Percentiles rank a stretch among this genome's conserved stretches.
Conservation (phyloP, 2,113 vertebrate genomes). For the Lagopus leucura region DNA sequence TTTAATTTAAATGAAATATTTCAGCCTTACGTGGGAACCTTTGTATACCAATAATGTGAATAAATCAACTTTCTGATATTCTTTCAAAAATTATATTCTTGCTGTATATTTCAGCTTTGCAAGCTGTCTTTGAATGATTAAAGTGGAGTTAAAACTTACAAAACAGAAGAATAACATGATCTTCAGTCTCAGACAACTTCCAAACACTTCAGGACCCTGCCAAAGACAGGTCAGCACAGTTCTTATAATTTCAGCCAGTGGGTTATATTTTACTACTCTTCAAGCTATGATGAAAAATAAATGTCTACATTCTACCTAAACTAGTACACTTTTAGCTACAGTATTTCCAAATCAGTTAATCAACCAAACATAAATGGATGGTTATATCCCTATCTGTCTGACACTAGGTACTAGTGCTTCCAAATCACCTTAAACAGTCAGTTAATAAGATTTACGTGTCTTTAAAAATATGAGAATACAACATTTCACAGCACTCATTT, state of each 20-base stretch:
- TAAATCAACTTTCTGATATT: background rate
- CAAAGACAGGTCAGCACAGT: background rate
- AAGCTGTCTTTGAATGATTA: background rate
- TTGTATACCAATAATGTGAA: background rate
- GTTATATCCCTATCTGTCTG: background rate
- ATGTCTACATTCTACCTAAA: background rate
- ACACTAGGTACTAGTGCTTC: background rate
- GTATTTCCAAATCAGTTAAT: background rate
- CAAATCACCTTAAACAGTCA: background rate
- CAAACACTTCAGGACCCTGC: background rate
- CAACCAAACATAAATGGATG: background rate
- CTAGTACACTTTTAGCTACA: background rate
- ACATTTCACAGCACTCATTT: background rate
- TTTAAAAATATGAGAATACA: background rate
- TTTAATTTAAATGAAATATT: background rate
- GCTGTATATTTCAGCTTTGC: background rate
- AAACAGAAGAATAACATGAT: background rate
- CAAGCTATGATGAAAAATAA: background rate
- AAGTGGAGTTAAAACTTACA: background rate
- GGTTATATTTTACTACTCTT: background rate
- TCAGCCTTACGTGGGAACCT: background rate
- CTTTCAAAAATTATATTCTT: background rate
- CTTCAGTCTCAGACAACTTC: background rate
- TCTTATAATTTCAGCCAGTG: background rate
- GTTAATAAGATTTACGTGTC: background rate